phyloP scores from a whole-genome alignment of 2,113 vertebrate genomes.

The Psephotus haematonotus region DNA sequence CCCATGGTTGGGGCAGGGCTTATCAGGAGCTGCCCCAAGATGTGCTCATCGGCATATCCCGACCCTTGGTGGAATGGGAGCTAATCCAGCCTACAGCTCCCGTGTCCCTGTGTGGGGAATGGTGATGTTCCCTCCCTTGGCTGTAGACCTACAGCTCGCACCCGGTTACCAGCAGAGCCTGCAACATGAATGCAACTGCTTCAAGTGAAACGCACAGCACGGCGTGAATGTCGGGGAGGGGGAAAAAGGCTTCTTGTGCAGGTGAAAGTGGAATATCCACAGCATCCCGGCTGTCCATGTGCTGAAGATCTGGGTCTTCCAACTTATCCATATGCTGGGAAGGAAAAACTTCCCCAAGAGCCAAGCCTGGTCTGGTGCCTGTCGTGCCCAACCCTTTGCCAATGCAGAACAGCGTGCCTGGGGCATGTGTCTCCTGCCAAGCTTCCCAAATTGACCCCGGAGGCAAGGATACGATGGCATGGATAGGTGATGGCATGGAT shows the following conservation, averaged over 20 bases:
- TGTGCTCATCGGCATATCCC: background rate
- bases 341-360: background rate
- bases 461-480: rapidly evolving
- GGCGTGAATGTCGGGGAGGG: rapidly evolving
- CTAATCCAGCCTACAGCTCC: rapidly evolving
- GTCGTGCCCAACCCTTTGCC: rapidly evolving
- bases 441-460: background rate
- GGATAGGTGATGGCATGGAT: background rate
- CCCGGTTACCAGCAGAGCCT: background rate
- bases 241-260: background rate
- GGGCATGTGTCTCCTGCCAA: rapidly evolving
- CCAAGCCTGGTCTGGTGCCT: background rate
- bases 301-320: background rate
- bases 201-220: background rate
- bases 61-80: background rate
- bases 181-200: rapidly evolving
- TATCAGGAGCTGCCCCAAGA: background rate
- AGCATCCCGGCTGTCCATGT: rapidly evolving
- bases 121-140: background rate
- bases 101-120: rapidly evolving
- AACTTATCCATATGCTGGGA: background rate
- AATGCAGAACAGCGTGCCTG: rapidly evolving
- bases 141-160: rapidly evolving
- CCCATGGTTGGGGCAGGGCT: background rate
- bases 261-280: rapidly evolving